Conservation (phyloP, 2,888 invertebrate species). For the Tenthredo distinguenda region DNA sequence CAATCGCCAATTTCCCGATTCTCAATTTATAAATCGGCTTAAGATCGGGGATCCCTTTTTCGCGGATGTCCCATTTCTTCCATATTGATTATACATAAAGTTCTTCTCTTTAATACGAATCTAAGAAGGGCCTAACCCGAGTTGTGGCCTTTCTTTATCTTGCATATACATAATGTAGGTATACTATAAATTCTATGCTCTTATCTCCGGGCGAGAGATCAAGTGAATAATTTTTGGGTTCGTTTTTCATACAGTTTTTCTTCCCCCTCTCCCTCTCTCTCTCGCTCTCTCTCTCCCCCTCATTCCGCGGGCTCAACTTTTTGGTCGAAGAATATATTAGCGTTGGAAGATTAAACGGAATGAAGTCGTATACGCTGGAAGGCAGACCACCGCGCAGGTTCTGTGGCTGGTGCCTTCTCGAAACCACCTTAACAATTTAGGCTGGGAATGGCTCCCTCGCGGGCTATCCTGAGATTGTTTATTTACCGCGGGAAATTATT, state of each 20-base stretch:
- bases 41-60: not conserved
- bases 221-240: not conserved
- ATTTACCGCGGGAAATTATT: conserved; percentile 62
- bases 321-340: conserved; percentile 5
- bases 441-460: conserved; percentile 61
- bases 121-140: not conserved
- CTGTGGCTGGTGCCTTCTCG: not conserved
- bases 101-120: not conserved
- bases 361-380: not conserved
- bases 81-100: not conserved
- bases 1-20: not conserved
- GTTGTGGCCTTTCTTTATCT: not conserved
- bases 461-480: conserved; percentile 59
- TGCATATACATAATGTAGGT: not conserved
- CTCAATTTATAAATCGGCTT: not conserved
- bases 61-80: not conserved
- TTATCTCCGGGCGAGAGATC: not conserved
- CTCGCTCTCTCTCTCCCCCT: not conserved
- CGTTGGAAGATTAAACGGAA: conserved; percentile 20
- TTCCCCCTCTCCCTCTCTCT: not conserved
- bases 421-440: conserved; percentile 46
- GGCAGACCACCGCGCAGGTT: not conserved
- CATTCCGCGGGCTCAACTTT: not conserved
- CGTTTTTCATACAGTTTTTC: not conserved
- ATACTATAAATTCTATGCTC: not conserved